Base-by-base conservation (phyloP, 2,888 invertebrate species). In the Drosophila robusta region DNA sequence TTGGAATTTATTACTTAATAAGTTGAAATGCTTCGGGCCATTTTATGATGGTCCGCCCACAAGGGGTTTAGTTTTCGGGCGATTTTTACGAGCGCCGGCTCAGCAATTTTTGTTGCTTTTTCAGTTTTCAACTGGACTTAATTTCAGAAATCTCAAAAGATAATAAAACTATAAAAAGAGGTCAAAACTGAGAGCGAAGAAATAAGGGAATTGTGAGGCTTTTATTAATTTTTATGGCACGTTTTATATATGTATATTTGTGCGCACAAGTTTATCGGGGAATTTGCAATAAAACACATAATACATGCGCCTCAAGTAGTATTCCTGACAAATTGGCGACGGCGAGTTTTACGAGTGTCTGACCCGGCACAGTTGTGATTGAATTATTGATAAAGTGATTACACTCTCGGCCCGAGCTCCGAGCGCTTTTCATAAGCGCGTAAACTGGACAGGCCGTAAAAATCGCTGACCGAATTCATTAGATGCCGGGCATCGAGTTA, bases 321-420 rank as follows among this genome's bases (percentile, higher is more conserved):
- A 34, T 24, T 32, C 36, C 52, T 71, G 55, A 57, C 78, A 67
- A 75, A 75, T 79, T 79, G 78, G 78, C 76, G 75, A 78, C 78
- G 78, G 50, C 69, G 57, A 70, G 57, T 85, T 84, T 84, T 84
- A 84, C 75, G 83, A 87, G 77, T 86, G 55, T 61, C 68, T 65
- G 2, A 45, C 51, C 58, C 49, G 42, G 32, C 22, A 26, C 45
- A 44, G 62, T 78, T 87, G 63, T 88, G 85, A 86, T 86, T 89
- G 89, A 87, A 86, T 88, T 86, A 86, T 86, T 82, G 85, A 86
- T 86, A 86, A 86, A 86, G 85, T 87, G 85, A 84, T 87, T 88
- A 78, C 71, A 70, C 69, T 63, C 55, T n/a, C n/a, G n/a, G 29
- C 70, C 57, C 67, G 67, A 73, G 74, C 58, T 51, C 58, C n/a